Percentiles rank a stretch among this genome's conserved stretches.
Conservation (phyloP, 2,888 invertebrate genomes). For the Atethmia centrago region DNA sequence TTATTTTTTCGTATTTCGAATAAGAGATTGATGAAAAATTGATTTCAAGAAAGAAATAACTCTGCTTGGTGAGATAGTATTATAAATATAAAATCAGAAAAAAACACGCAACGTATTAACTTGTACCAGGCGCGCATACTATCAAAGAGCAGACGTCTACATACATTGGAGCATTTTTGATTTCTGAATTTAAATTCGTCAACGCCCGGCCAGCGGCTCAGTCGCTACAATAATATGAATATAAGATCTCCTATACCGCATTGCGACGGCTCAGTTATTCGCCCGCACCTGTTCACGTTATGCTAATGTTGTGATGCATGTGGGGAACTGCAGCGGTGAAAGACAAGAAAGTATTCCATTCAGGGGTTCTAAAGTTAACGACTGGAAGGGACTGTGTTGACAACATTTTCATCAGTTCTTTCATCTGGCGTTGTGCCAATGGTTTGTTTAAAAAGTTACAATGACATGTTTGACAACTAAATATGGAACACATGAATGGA, state of each 20-base stretch:
- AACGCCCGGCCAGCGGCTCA: constrained; percentile 63
- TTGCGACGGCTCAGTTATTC: constrained; percentile 89
- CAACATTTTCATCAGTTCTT: constrained; percentile 33
- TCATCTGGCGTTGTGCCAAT: constrained; percentile 49
- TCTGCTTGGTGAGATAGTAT: not conserved
- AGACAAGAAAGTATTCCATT: constrained; percentile 63
- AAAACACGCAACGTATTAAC: not conserved
- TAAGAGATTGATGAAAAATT: not conserved
- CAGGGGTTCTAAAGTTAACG: constrained; percentile 45
- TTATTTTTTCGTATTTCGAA: not conserved
- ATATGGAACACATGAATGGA: too few relatives aligned
- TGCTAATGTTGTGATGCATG: constrained; percentile 79
- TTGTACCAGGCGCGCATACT: constrained; percentile 33
- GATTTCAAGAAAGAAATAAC: constrained; percentile 18
- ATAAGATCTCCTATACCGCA: constrained; percentile 86
- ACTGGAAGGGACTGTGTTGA: constrained; percentile 31
- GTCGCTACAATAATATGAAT: constrained; percentile 85
- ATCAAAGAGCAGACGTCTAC: constrained; percentile 19
- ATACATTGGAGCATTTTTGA: constrained; percentile 61
- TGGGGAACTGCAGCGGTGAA: constrained; percentile 67
- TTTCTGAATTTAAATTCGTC: constrained; percentile 67
- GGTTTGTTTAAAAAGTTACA: constrained; percentile 36
- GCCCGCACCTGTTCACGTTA: constrained; percentile 86
- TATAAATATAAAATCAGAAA: not conserved
- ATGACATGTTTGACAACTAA: too few relatives aligned